These are phyloP conservation scores for Mimumesa dahlbomi DNA, from an alignment of 2,888 invertebrate species.

Conservation along the genomic window DNA sequence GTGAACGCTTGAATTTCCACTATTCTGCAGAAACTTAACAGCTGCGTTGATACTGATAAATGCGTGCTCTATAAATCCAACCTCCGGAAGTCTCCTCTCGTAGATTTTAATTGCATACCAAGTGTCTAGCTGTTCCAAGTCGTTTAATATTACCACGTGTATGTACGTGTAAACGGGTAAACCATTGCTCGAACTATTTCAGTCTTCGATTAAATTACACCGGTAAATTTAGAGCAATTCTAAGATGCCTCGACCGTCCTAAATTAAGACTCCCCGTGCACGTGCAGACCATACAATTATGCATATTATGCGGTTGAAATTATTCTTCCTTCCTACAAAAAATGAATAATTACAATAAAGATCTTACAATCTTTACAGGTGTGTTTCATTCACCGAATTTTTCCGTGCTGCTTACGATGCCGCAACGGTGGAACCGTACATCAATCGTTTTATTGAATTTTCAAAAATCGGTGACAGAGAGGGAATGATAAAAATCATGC, in stretches of 20 bases:
- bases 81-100: too few relatives aligned
- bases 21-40: too few relatives aligned
- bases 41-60: too few relatives aligned
- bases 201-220: constrained; percentile 47
- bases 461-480: constrained; percentile 63
- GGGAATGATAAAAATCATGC: constrained; percentile 69
- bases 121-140: too few relatives aligned
- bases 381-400: constrained; percentile 54
- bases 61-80: too few relatives aligned
- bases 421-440: constrained; percentile 47
- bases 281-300: background rate
- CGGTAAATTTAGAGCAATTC: constrained; percentile 50
- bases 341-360: background rate
- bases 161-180: constrained; percentile 12
- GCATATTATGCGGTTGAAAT: background rate
- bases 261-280: constrained; percentile 24
- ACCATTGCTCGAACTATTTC: constrained; percentile 40
- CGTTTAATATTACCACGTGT: background rate
- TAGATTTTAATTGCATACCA: too few relatives aligned
- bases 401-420: constrained; percentile 53
- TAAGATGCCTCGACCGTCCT: constrained; percentile 10
- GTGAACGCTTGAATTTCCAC: constrained; percentile 21
- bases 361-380: constrained; percentile 30
- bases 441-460: constrained; percentile 50
- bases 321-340: background rate